Percentiles rank a stretch among this genome's conserved stretches.
These are phyloP conservation scores for Dipodomys stephensi DNA, from an alignment of 2,113 vertebrate species.

Conservation along the genomic window DNA sequence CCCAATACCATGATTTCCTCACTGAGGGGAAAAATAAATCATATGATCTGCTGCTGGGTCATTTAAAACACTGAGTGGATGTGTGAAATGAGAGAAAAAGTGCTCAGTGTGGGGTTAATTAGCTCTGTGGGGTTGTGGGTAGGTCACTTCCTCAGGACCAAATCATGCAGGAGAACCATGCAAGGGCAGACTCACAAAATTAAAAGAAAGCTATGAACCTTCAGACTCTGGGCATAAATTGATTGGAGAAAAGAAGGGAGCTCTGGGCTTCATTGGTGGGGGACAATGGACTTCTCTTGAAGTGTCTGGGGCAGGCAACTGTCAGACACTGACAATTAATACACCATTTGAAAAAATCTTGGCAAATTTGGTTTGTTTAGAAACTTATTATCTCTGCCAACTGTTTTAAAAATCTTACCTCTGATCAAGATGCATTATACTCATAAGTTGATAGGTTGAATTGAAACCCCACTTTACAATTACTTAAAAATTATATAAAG, in stretches of 20 bases:
- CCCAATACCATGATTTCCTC: slow-evolving; percentile 3
- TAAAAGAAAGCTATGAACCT: slow-evolving; percentile 43
- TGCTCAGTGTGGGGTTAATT: slow-evolving; percentile 64
- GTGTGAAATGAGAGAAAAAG: slow-evolving; percentile 61
- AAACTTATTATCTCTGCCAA: not conserved
- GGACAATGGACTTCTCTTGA: slow-evolving; percentile 32
- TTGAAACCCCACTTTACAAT: too few species aligned
- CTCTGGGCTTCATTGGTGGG: slow-evolving; percentile 15
- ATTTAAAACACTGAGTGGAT: slow-evolving; percentile 58
- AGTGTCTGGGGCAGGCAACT: not conserved
- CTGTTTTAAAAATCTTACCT: slow-evolving; percentile 3
- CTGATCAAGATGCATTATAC: not conserved
- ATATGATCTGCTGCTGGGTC: slow-evolving; percentile 57
- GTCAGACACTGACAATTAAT: slow-evolving; percentile 6
- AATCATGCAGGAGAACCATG: slow-evolving; percentile 36
- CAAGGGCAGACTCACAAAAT: slow-evolving; percentile 40
- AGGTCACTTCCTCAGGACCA: slow-evolving; percentile 57
- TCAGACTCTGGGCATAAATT: slow-evolving; percentile 31
- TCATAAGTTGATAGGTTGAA: too few species aligned
- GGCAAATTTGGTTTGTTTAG: not conserved
- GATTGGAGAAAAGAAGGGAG: slow-evolving; percentile 53
- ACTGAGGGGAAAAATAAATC: not conserved
- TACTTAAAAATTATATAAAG: too few species aligned
- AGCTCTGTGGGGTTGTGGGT: slow-evolving; percentile 49
- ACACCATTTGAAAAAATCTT: not conserved